Evolutionary conservation across 2,888 invertebrate genomes (phyloP), one percentile per base, ranked within the genome.

Genomic region (Drosophila demipolita): DNA sequence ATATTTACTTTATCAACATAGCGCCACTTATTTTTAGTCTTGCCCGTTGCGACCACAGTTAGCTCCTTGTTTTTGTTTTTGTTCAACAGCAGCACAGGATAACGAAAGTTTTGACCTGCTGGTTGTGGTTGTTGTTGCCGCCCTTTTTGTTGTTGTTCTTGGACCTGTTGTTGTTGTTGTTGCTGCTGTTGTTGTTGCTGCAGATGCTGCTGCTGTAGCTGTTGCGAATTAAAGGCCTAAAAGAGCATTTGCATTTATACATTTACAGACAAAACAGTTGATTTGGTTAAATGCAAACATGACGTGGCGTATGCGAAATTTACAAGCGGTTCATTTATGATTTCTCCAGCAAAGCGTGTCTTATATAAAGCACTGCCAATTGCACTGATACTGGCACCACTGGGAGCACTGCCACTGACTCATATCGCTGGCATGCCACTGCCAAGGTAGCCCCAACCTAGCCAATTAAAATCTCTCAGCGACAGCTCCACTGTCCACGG

Each of bases 1-100:
- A 91, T 93, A 93, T 92, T 93, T 93, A 93, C 93, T 92, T 93
- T 92, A 92, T 92, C 92, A 77, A 92, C 91, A 91, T 92, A 92
- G 75, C 91, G 91, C 82, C 91, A 92, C 84, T 90, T 91, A 91
- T 92, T 93, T 88, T 90, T 91, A 75, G 92, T 91, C 83, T 90
- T 91, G 73, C 93, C 93, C 81, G 92, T 91, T 75, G 92, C 92
- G 86, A 90, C 92, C 88, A 92, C 90, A 70, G 92, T 92, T 66
- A 93, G 91, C 70, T 92, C 92, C 91, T 93, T 92, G 89, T 91
- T 91, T 87, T 93, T 93, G 85, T 92, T 92, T 87, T 93, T 93
- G 88, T 92, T 93, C 75, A 93, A 85, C 80, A 93, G 90, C 91
- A 93, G 90, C 85, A 93, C 90, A 75, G 93, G 93, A 92, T 93